Evolutionary conservation across 2,113 vertebrate genomes (phyloP).

Genomic region (Gila orcuttii): DNA sequence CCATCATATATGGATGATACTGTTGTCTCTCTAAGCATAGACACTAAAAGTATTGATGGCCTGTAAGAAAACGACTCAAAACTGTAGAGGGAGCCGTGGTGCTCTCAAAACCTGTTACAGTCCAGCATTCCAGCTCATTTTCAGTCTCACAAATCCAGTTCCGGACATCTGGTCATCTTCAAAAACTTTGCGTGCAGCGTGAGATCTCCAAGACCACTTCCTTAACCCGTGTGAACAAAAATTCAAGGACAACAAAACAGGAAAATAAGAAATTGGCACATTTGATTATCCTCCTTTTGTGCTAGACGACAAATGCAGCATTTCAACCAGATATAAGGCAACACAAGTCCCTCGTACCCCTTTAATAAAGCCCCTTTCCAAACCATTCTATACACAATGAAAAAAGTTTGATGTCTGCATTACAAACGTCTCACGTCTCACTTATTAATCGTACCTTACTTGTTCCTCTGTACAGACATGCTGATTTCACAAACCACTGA

Average conservation of each 20-base stretch:
- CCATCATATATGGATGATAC: neutral
- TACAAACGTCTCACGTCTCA: neutral
- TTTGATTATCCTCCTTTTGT: neutral
- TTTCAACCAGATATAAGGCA: constrained; percentile 26
- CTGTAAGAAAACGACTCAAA: constrained; percentile 14
- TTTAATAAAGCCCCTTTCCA: neutral
- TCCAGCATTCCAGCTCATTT: constrained; percentile 15
- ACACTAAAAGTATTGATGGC: neutral
- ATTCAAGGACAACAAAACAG: neutral
- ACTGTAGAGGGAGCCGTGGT: constrained; percentile 1
- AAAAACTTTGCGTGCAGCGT: neutral
- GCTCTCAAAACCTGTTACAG: constrained; percentile 6
- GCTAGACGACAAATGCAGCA: neutral
- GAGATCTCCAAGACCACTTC: neutral
- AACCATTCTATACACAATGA: neutral
- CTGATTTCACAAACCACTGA: neutral
- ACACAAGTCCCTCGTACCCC: neutral
- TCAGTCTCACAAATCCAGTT: neutral
- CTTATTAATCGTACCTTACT: neutral
- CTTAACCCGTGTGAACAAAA: constrained; percentile 13
- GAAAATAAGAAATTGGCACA: neutral
- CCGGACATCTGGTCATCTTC: neutral
- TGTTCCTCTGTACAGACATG: neutral
- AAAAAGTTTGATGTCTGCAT: neutral
- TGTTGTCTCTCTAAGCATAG: neutral